Evolutionary conservation across 2,888 invertebrate species (phyloP), one percentile per base, ranked within the genome.

Genomic region (Dicycla oo): DNA sequence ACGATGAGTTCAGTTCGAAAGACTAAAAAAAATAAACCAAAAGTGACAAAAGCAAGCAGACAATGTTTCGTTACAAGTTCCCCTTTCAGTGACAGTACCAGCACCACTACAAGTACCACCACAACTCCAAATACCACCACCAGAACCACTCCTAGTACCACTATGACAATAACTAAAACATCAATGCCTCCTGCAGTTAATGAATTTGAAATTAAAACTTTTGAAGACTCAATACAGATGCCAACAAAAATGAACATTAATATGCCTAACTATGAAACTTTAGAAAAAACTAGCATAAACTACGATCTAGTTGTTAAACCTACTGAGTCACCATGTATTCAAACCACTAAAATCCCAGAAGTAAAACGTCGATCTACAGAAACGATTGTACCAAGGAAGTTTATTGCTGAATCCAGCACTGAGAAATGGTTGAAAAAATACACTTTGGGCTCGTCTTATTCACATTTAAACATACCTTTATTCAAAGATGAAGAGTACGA

Each of bases 401-500:
- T 45, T 67, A 18, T 68, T 53, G 34, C 69, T 43, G 69, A 62
- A 5, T 13, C 62, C 0, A 84, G 54, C 53, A 71, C 80, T 49
- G 76, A 85, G 18, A 72, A 62, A 47, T 53, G 54, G 15, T 64
- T 69, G 10, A 76, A 77, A 11, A 49, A 73, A 3, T 57, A 70
- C 1, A 54, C 75, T 20, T 11, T 63, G 15, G 47, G 65, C 1
- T 58, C 79, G 8, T 20, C 63, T 30, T 34, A 54, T 15, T 30
- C 62, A 18, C 77, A 62, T 54, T 6, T 60, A 30, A 66, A 57
- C 3, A 10, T 65, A 40, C 82, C 85, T 23, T 60, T 80, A n/a
- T 71, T 71, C 15, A 82, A 58, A 56, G 82, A 82, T 30, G 73
- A 85, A 15, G 83, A 85, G 7, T 84, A 87, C 43, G 85, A 88